Evolutionary conservation across 92 coral and sea anemone species (phyloP).

Genomic region (Porites divaricata): DNA sequence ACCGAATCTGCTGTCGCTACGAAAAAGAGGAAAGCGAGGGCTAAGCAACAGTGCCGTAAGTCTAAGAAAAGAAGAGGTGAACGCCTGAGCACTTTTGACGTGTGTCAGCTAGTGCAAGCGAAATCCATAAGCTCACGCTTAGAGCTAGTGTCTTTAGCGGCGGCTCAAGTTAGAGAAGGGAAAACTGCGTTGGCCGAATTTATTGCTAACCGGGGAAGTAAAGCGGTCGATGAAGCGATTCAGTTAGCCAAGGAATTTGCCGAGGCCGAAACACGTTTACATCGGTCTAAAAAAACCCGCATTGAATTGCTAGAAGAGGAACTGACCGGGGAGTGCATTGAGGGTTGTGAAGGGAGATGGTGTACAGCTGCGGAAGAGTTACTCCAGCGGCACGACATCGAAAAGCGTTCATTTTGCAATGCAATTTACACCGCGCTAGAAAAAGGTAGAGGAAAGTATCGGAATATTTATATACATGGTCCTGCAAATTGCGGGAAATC

Average conservation of each 20-base stretch:
- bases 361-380: conserved; percentile 28
- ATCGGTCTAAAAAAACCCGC: conserved; percentile 17
- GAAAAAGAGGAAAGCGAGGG: conserved; percentile 8
- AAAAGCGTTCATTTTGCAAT: too few species aligned
- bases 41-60: conserved; percentile 3
- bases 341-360: conserved; percentile 52
- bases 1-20: conserved; percentile 12
- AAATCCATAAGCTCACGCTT: conserved; percentile 19
- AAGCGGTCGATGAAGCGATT: conserved; percentile 50
- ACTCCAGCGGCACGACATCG: conserved; percentile 26
- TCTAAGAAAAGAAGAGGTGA: conserved; percentile 24
- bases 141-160: conserved; percentile 50
- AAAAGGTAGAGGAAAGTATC: too few species aligned
- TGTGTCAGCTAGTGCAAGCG: conserved; percentile 27
- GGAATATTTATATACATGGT: too few species aligned
- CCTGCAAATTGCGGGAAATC: conserved; percentile 24
- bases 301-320: conserved; percentile 20
- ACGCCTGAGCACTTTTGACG: conserved; percentile 39
- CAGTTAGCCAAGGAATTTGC: conserved; percentile 35
- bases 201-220: conserved; percentile 52
- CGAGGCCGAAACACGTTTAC: conserved; percentile 22
- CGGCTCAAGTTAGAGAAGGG: conserved; percentile 53
- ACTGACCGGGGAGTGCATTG: conserved; percentile 5
- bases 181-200: conserved; percentile 56
- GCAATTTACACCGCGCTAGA: too few species aligned